A percentile compares a stretch with the other conserved stretches of the same genome.
Evolutionary conservation across 2,113 vertebrate genomes (phyloP).

Genomic region (Protomyctophum bolini): DNA sequence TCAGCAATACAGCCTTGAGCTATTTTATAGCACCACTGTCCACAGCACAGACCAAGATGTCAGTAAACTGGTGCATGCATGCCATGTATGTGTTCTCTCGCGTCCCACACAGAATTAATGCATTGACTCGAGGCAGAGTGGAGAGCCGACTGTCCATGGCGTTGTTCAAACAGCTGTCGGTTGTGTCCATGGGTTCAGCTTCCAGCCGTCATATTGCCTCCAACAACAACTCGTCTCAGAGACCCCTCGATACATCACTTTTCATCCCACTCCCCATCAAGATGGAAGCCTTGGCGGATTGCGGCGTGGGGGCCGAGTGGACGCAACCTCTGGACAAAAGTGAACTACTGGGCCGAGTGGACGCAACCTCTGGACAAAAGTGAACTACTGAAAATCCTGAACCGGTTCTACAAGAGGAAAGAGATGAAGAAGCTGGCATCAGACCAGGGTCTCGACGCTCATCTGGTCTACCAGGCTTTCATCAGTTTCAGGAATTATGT

Average conservation of each 20-base stretch:
- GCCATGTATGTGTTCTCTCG: slow-evolving; percentile 61
- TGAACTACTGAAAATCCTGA: slow-evolving; percentile 91
- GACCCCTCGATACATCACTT: slow-evolving; percentile 88
- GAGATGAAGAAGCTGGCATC: slow-evolving; percentile 92
- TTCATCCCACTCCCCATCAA: slow-evolving; percentile 88
- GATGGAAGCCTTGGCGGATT: slow-evolving; percentile 59
- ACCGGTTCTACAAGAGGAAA: slow-evolving; percentile 95
- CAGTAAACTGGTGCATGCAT: slow-evolving; percentile 60
- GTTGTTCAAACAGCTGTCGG: slow-evolving; percentile 1
- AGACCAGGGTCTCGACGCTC: slow-evolving; percentile 92
- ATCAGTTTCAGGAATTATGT: slow-evolving; percentile 94
- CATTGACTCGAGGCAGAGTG: slow-evolving; percentile 40
- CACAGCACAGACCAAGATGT: slow-evolving; percentile 55
- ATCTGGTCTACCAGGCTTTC: slow-evolving; percentile 96
- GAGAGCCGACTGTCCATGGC: slow-evolving; percentile 4
- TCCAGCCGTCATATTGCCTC: slow-evolving; percentile 55
- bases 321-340: slow-evolving; percentile 81
- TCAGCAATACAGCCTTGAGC: too few relatives aligned
- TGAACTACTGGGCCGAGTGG: slow-evolving; percentile 89
- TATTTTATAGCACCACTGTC: too few relatives aligned
- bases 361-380: slow-evolving; percentile 81
- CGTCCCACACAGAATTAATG: slow-evolving; percentile 61
- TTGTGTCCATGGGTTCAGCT: not conserved
- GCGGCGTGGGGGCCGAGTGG: slow-evolving; percentile 87
- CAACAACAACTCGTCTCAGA: slow-evolving; percentile 48